phyloP scores from a whole-genome alignment of 2,113 vertebrate genomes.

The Onychostoma macrolepis region DNA sequence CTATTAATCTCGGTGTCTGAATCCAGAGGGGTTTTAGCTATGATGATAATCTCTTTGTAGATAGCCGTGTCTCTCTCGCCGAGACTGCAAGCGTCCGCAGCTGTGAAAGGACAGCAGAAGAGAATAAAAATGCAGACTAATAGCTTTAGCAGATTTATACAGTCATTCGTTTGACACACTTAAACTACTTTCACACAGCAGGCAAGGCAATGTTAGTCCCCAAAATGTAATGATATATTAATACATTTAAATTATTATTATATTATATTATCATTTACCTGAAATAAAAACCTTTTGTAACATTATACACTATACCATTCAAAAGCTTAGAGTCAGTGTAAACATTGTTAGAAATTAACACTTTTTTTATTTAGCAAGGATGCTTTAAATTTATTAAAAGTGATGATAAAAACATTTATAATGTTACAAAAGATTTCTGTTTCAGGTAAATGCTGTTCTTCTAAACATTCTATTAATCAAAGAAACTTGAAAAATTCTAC shows the following conservation, averaged over 20 bases:
- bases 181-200: conserved; percentile 16
- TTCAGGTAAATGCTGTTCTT: no score
- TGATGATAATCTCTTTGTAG: conserved; percentile 48
- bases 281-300: no score
- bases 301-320: no score
- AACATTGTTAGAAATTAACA: no score
- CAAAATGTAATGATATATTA: neutral
- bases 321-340: no score
- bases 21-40: conserved; percentile 61
- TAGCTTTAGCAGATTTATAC: conserved; percentile 41
- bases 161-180: conserved; percentile 23
- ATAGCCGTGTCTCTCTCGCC: conserved; percentile 20
- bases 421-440: no score
- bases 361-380: no score
- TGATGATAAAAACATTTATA: no score
- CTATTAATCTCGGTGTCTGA: conserved; percentile 74
- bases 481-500: no score
- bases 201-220: neutral
- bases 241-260: neutral
- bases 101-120: conserved; percentile 41
- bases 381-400: no score
- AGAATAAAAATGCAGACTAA: conserved; percentile 28
- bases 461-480: no score
- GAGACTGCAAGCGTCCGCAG: conserved; percentile 16
- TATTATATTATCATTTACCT: no score